Evolutionary conservation across 1,140 invertebrate genomes (phyloP), one percentile per base, ranked within the genome.

Genomic region (Aphelenchoides fujianensis): DNA sequence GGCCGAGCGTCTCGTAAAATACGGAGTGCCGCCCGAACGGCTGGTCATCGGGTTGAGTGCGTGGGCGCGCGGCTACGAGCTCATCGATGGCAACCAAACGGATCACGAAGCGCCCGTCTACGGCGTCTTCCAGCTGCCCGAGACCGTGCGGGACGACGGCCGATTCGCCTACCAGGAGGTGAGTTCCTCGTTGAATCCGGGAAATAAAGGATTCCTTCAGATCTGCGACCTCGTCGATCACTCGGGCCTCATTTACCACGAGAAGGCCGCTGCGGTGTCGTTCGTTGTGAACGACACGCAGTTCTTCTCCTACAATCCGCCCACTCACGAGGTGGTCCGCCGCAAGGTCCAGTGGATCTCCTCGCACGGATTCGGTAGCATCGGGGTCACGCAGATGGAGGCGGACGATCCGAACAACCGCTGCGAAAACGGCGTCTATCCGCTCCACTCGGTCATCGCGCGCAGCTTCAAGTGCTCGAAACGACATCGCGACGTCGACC

Each of bases 161-260:
- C 63, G 63, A 32, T 66, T 66, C 53, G 31, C 63, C 53, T 66
- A 34, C 32, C 63, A 66, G 53, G 63, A 66, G 31, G 63, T 37
- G 53, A 31, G 32, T 5, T 5, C 7, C 19, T 30, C 5, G 34
- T 5, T 19, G 34, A 59, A 12, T n/a, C n/a, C n/a, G n/a, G n/a
- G n/a, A n/a, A n/a, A n/a, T n/a, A n/a, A 2, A 23, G n/a, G 12
- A 16, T 36, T 12, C 53, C n/a, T 66, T 66, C 32, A 66, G 63
- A 66, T 66, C n/a, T 66, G 63, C 31, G 32, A 66, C 12, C 34
- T 66, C 16, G 27, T 48, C 12, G 34, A n/a, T 31, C 12, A 34
- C 32, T 19, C 16, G 12, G 32, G 53, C 27, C 12, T 36, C 32
- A 16, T 19, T 12, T 36, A 36, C 32, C 16, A 35, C 16, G 36